Evolutionary conservation across 2,888 invertebrate genomes (phyloP).

Genomic region (Acleris literana): DNA sequence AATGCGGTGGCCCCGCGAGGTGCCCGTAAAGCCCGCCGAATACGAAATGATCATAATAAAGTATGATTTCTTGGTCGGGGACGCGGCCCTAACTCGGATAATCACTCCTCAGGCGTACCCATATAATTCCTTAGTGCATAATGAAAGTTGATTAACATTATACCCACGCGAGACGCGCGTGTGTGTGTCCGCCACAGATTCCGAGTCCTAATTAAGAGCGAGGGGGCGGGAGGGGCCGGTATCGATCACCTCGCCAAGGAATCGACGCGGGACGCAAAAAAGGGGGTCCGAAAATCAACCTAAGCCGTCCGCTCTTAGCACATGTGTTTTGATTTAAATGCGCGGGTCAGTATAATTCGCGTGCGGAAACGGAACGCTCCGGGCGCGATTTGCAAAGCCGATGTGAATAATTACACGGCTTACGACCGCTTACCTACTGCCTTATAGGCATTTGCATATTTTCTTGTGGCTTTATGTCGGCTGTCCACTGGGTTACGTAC

Average conservation of each 20-base stretch:
- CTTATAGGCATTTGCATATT: conserved; percentile 83
- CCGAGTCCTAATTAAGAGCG: conserved; percentile 93
- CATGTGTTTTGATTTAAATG: conserved; percentile 82
- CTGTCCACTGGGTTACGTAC: conserved; percentile 52
- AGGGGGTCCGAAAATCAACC: conserved; percentile 81
- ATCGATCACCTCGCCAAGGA: conserved; percentile 83
- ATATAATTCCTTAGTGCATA: conserved; percentile 84
- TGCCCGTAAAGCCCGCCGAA: conserved; percentile 67
- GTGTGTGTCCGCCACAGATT: conserved; percentile 92
- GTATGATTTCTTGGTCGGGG: conserved; percentile 82
- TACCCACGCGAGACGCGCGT: conserved; percentile 65
- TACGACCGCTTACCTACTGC: conserved; percentile 82
- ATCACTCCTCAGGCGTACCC: conserved; percentile 83
- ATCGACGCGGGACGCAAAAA: conserved; percentile 82
- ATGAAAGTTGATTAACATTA: conserved; percentile 84
- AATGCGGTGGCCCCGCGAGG: conserved; percentile 72
- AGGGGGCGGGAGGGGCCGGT: conserved; percentile 82
- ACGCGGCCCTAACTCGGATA: conserved; percentile 77
- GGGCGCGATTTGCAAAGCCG: conserved; percentile 80
- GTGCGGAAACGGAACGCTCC: conserved; percentile 75
- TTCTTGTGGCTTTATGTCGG: conserved; percentile 75
- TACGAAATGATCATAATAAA: conserved; percentile 78
- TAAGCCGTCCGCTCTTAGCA: conserved; percentile 78
- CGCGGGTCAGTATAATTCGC: conserved; percentile 79
- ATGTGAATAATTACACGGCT: conserved; percentile 83